These are phyloP conservation scores for Athene noctua DNA, from an alignment of 2,113 vertebrate species.

Conservation along the genomic window DNA sequence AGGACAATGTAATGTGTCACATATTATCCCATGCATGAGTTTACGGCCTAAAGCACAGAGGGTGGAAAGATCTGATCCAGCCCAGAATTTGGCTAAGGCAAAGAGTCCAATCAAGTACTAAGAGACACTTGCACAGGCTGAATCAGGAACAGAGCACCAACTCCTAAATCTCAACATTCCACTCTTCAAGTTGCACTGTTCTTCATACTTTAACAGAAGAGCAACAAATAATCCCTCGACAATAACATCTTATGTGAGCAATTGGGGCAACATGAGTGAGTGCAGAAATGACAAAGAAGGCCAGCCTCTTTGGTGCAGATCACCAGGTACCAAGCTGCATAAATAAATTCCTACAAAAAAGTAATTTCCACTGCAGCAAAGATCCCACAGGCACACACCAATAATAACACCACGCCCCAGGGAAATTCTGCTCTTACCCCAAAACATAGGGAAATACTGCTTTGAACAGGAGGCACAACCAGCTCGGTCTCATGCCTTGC, in stretches of 20 bases:
- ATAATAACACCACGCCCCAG: neutral
- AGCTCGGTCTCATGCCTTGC: slow-evolving; percentile 9
- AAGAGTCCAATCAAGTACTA: neutral
- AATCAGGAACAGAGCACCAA: neutral
- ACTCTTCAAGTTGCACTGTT: neutral
- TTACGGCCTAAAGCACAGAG: neutral
- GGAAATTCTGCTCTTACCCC: neutral
- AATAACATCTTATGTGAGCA: neutral
- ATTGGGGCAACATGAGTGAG: fast-evolving
- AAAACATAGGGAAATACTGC: neutral
- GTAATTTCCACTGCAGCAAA: neutral
- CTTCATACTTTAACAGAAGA: neutral
- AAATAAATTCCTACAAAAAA: neutral
- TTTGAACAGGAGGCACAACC: neutral
- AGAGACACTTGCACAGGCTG: neutral
- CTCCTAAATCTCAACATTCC: neutral
- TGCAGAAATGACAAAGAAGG: neutral
- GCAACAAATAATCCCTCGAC: neutral
- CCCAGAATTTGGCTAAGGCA: fast-evolving
- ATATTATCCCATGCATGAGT: neutral
- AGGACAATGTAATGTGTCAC: neutral
- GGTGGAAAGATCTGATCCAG: neutral
- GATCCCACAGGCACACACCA: neutral
- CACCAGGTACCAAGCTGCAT: neutral
- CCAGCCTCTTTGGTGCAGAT: neutral